phyloP scores from a whole-genome alignment of 1,140 invertebrate species.

The Bilobella aurantiaca region DNA sequence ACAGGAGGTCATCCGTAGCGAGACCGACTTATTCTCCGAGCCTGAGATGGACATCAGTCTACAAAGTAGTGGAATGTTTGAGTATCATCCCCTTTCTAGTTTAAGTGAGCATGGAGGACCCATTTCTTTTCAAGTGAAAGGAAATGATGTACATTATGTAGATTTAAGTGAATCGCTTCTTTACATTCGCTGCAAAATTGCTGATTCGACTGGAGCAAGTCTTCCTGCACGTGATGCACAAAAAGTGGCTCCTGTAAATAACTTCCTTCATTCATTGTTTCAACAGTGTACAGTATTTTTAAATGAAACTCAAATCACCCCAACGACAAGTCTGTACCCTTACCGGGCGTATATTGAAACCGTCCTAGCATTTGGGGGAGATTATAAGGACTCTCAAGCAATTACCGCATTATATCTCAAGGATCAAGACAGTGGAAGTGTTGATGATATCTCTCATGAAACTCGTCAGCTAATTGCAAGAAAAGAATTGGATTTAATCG shows the following conservation, averaged over 20 bases:
- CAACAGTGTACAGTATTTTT: constrained; percentile 41
- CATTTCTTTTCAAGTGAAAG: constrained; percentile 40
- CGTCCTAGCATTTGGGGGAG: constrained; percentile 38
- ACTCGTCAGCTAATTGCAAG: constrained; percentile 20
- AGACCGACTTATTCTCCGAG: constrained; percentile 42
- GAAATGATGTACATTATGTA: constrained; percentile 38
- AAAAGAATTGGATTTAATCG: constrained; percentile 35
- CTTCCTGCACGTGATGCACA: neutral
- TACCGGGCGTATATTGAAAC: constrained; percentile 43
- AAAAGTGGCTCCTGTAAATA: constrained; percentile 15
- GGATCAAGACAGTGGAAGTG: constrained; percentile 36
- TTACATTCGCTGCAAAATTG: neutral
- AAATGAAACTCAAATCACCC: constrained; percentile 42
- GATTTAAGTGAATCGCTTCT: constrained; percentile 36
- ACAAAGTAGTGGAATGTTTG: constrained; percentile 37
- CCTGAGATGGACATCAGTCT: constrained; percentile 41
- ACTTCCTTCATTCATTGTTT: constrained; percentile 41
- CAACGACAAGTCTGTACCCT: constrained; percentile 40
- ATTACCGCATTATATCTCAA: constrained; percentile 34
- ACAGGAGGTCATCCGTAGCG: constrained; percentile 37
- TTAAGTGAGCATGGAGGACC: constrained; percentile 36
- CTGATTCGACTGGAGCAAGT: neutral
- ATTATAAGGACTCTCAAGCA: constrained; percentile 39
- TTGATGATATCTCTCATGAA: constrained; percentile 30
- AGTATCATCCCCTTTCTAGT: constrained; percentile 41